Base-by-base conservation (phyloP, 1,140 invertebrate genomes). In the Tetranychus urticae region DNA sequence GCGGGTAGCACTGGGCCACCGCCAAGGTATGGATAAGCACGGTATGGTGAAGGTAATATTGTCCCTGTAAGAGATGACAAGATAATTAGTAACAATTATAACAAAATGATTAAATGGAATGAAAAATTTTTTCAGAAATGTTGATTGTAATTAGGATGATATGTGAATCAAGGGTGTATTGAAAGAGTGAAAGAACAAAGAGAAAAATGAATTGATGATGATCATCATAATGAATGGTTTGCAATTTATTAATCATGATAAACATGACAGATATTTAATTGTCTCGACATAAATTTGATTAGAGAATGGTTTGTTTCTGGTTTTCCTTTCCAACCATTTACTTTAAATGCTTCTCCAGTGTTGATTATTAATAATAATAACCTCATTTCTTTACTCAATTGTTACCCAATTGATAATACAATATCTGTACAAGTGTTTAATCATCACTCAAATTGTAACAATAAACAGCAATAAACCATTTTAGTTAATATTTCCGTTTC, bases 31-130 rank as follows among this genome's bases (percentile, higher is more conserved):
- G 73, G 61, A 68, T 71, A 68, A 63, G 73, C 56, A 67, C 74
- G 67, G 70, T 71, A 70, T 3, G 69, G 67, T 31, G 72, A 68
- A 13, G 77, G 75, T 64, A 81, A 72, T 69, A 80, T 77, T 55
- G 75, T 77, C 67, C 78, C 78, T 65, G 77, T 78, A 78, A 64
- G 8, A 14, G 14, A 23, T 52, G 4, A n/a, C 6, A 33, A 52
- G n/a, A 52, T 52, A 52, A 33, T 33, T 14, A 33, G 33, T 33
- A 23, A 23, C 48, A 52, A 52, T 52, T 14, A 52, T 33, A 5
- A 33, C 10, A 47, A 47, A 12, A 47, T 47, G n/a, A 12, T 47
- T 47, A 12, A 12, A 12, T 10, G 10, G 39, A 42, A 42, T 5
- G 10, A 42, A 42, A 42, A 42, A 42, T 6, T 42, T 42, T 10